Percentiles rank a stretch among this genome's conserved stretches.
Evolutionary conservation across 2,113 vertebrate genomes (phyloP).

Genomic region (Microcebus jonahi): DNA sequence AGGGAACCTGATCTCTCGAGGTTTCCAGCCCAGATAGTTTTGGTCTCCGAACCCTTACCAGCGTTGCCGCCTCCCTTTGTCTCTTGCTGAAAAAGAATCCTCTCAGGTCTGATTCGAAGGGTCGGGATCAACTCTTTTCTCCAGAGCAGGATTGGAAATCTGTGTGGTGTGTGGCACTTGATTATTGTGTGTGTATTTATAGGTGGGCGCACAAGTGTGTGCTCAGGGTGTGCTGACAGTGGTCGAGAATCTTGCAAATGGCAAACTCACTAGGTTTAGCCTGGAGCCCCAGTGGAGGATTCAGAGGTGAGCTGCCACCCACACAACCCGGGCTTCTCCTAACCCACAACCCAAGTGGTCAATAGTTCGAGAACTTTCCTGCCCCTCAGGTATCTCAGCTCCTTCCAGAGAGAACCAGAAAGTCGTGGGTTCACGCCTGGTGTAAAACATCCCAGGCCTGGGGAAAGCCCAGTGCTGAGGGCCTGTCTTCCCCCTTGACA

Average conservation of each 20-base stretch:
- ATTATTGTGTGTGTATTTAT: neutral
- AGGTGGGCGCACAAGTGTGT: too few relatives aligned
- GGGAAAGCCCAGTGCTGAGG: neutral
- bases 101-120: neutral
- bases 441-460: neutral
- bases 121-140: neutral
- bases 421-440: neutral
- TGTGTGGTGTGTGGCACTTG: neutral
- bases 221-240: neutral
- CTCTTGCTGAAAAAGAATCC: neutral
- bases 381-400: neutral
- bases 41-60: neutral
- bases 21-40: neutral
- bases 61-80: neutral
- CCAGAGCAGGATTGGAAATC: neutral
- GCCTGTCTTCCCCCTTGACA: neutral
- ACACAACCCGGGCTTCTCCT: neutral
- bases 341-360: neutral
- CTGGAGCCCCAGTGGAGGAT: neutral
- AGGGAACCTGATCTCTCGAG: conserved; percentile 21
- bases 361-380: neutral
- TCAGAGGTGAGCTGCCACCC: neutral
- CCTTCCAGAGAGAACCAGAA: neutral
- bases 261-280: neutral
- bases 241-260: neutral